Evolutionary conservation across 2,888 invertebrate species (phyloP).

Genomic region (Thumatha senex): DNA sequence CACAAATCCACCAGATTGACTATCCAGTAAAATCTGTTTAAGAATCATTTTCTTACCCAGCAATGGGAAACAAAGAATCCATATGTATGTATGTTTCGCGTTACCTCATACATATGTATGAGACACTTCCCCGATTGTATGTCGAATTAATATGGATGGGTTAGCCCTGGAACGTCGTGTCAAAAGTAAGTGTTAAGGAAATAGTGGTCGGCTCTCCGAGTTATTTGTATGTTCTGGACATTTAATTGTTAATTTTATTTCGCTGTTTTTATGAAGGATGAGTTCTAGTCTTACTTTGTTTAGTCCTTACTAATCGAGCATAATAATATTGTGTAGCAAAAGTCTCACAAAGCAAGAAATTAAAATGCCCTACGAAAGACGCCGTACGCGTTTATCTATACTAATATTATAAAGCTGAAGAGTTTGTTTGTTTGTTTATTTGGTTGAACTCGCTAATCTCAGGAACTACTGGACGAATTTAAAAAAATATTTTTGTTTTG

Average conservation of each 20-base stretch:
- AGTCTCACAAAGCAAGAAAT: too few relatives aligned
- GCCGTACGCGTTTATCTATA: too few relatives aligned
- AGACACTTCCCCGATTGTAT: slow-evolving; percentile 35
- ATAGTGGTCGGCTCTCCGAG: slow-evolving; percentile 6
- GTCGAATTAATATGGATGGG: slow-evolving; percentile 50
- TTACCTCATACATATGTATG: slow-evolving; percentile 43
- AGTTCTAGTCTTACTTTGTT: neutral
- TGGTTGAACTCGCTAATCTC: too few relatives aligned
- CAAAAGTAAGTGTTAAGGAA: slow-evolving; percentile 8
- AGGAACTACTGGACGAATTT: too few relatives aligned
- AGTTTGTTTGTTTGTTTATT: too few relatives aligned
- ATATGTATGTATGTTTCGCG: slow-evolving; percentile 31
- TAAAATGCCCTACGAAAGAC: too few relatives aligned
- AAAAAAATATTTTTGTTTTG: too few relatives aligned
- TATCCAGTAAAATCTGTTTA: neutral
- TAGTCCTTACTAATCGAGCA: too few relatives aligned
- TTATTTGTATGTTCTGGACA: neutral
- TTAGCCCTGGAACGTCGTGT: slow-evolving; percentile 23
- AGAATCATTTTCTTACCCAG: slow-evolving; percentile 27
- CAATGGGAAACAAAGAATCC: slow-evolving; percentile 21
- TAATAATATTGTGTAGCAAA: too few relatives aligned
- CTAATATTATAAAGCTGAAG: too few relatives aligned
- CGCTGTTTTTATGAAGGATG: neutral
- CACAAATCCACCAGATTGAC: neutral
- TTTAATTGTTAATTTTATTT: slow-evolving; percentile 1